Base-by-base conservation (phyloP, 1,140 invertebrate species). In the Heliconius hermathena region DNA sequence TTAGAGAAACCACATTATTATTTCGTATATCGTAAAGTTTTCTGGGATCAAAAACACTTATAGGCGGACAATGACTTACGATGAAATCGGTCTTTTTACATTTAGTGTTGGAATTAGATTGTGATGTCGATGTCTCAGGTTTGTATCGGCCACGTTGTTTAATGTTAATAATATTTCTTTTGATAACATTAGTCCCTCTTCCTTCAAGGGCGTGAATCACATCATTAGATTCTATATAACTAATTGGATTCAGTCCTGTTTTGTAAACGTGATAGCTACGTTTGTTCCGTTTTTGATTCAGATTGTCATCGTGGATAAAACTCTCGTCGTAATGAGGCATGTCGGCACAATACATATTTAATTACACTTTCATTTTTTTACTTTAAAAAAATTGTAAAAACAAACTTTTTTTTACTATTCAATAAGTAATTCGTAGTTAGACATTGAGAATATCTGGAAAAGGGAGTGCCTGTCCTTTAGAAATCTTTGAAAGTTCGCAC, bases 311-410 rank as follows among this genome's bases (percentile, higher is more conserved):
- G 41, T 94, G 81, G 75, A 95, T 94, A 85, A 95, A 95, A 83
- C 93, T 95, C 84, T 95, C 94, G 76, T 95, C 94, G 87, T 95
- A 95, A 86, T 95, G 91, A 73, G 94, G 94, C 94, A 95, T 95
- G 76, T 86, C 92, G 76, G 70, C 79, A 81, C 76, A 86, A 73
- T 84, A 85, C 85, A 85, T 86, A 80, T 54, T 84, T 77, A 36
- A 70, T 78, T 70, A 66, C 77, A 57, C 73, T n/a, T 41, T 79
- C 41, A 70, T 66, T 66, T 5, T 29, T 66, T 66, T 29, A 29
- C 11, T 66, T 29, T 29, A 57, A 22, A 22, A 26, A 22, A 57
- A 20, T n/a, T 54, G 20, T 57, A 57, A 22, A 57, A n/a, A 57
- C 1, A 46, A 46, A 13, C 13, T 22, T 0, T 11, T 22, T 57